A percentile compares a stretch with the other conserved stretches of the same genome.
Conservation (phyloP, 1,140 invertebrate genomes). For the Platyura marginata region DNA sequence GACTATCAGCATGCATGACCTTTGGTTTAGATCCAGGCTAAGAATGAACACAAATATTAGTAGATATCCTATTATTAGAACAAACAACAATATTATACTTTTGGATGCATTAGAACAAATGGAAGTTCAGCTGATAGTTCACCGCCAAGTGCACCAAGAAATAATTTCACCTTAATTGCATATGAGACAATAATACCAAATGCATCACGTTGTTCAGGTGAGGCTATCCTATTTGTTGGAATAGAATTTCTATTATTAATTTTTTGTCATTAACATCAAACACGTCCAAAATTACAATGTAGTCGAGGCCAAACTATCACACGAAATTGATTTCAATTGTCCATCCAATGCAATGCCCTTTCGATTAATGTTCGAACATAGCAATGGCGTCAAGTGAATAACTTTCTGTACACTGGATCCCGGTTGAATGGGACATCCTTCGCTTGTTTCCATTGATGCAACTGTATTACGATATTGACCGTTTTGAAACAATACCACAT, state of each 20-base stretch:
- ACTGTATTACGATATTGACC: conserved; percentile 95
- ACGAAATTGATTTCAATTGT: conserved; percentile 60
- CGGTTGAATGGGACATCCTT: conserved; percentile 80
- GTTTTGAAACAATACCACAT: conserved; percentile 95
- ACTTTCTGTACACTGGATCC: conserved; percentile 87
- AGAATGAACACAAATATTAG: conserved; percentile 9
- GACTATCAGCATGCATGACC: conserved; percentile 37
- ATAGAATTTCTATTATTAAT: neutral
- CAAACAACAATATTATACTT: conserved; percentile 28
- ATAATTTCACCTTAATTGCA: conserved; percentile 87
- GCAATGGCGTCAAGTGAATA: conserved; percentile 62
- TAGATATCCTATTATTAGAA: neutral
- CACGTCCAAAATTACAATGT: conserved; percentile 51
- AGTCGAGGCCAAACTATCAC: conserved; percentile 81
- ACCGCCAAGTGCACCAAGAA: conserved; percentile 80
- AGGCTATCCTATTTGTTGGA: neutral
- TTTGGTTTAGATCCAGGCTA: conserved; percentile 32
- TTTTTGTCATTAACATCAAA: neutral
- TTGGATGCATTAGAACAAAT: conserved; percentile 94
- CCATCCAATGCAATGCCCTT: conserved; percentile 90
- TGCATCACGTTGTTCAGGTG: conserved; percentile 37
- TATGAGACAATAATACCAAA: conserved; percentile 85
- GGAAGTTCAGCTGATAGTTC: conserved; percentile 90
- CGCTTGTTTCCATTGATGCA: conserved; percentile 78
- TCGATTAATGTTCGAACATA: conserved; percentile 69